A percentile compares a stretch with the other conserved stretches of the same genome.
Evolutionary conservation across 2,797 vertebrate species (phyloP).

Genomic region (Siniperca undulata): DNA sequence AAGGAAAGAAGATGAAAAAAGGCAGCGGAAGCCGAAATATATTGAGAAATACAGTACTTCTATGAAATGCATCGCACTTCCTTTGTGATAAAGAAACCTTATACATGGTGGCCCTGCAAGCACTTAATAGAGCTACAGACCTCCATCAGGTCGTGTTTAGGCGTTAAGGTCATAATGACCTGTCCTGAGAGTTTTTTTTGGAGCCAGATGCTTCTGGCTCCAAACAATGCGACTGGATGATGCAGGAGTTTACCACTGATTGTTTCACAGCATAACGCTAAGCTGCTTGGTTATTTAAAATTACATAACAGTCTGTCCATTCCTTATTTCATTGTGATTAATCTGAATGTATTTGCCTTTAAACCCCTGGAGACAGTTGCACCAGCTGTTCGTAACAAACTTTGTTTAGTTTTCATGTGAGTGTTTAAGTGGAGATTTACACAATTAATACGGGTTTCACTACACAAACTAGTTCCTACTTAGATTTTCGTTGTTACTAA

Average conservation of each 20-base stretch:
- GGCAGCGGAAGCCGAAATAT: neutral
- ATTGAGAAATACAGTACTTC: slow-evolving; percentile 6
- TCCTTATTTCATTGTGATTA: slow-evolving; percentile 18
- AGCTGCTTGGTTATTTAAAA: slow-evolving; percentile 51
- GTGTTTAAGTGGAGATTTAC: too few relatives aligned
- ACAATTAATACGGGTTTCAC: too few relatives aligned
- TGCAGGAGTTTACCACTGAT: slow-evolving; percentile 18
- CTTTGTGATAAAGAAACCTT: slow-evolving; percentile 1
- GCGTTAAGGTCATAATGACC: neutral
- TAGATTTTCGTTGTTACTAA: neutral
- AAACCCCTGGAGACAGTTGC: slow-evolving; percentile 16
- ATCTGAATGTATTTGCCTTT: slow-evolving; percentile 23
- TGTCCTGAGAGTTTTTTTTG: neutral
- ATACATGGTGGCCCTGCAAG: neutral
- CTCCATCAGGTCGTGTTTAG: neutral
- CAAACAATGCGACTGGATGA: neutral
- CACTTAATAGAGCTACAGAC: neutral
- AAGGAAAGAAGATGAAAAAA: neutral
- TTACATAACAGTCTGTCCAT: slow-evolving; percentile 33
- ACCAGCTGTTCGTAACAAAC: too few relatives aligned
- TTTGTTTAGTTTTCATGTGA: too few relatives aligned
- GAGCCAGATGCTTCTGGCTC: neutral
- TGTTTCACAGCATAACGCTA: slow-evolving; percentile 39
- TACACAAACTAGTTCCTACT: neutral
- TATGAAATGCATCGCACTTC: neutral